Evolutionary conservation across 2,888 invertebrate species (phyloP).

Genomic region (Tricholauxania praeusta): DNA sequence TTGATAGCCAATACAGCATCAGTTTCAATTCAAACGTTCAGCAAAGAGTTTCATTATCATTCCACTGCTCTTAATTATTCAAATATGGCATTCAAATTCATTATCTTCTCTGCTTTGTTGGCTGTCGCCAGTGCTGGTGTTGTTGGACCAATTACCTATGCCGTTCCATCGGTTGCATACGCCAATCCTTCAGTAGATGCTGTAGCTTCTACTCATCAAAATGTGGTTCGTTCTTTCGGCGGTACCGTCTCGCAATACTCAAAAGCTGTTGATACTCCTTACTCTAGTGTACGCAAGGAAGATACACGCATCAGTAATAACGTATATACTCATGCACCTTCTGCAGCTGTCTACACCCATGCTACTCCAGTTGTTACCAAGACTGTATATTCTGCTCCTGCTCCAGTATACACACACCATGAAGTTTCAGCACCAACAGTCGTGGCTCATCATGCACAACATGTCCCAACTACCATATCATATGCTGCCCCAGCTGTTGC

Average conservation of each 20-base stretch:
- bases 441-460: constrained; percentile 34
- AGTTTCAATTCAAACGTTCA: constrained; percentile 49
- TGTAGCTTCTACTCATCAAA: constrained; percentile 70
- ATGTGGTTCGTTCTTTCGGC: constrained; percentile 71
- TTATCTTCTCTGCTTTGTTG: constrained; percentile 72
- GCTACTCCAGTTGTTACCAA: constrained; percentile 51
- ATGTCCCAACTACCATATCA: constrained; percentile 27
- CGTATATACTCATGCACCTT: constrained; percentile 62
- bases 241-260: constrained; percentile 72
- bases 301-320: constrained; percentile 73
- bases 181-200: constrained; percentile 63
- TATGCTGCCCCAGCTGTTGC: constrained; percentile 13
- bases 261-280: constrained; percentile 73
- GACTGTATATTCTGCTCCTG: constrained; percentile 48
- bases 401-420: constrained; percentile 36
- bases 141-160: constrained; percentile 62
- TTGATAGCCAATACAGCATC: constrained; percentile 50
- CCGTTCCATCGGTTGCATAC: constrained; percentile 45
- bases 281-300: constrained; percentile 72
- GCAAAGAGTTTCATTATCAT: constrained; percentile 24
- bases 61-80: not conserved
- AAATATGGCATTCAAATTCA: constrained; percentile 68
- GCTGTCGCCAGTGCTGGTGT: constrained; percentile 74
- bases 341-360: constrained; percentile 54
- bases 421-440: constrained; percentile 29